These are phyloP conservation scores for Peromyscus californicus DNA, from an alignment of 2,113 vertebrate species.

Conservation along the genomic window DNA sequence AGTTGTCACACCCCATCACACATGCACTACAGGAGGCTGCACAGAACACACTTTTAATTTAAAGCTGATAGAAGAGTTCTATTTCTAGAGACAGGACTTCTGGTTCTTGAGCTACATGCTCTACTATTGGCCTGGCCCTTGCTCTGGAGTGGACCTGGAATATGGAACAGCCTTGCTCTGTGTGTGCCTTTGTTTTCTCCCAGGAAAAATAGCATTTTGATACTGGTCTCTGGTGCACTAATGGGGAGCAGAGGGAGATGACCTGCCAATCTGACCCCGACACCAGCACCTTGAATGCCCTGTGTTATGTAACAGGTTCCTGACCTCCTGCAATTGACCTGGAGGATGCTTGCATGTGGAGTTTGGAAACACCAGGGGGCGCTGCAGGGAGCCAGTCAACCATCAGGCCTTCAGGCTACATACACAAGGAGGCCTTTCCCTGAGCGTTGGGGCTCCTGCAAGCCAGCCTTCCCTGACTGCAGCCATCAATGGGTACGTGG, in stretches of 20 bases:
- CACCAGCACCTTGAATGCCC: background rate
- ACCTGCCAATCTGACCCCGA: background rate
- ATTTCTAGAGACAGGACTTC: conserved; percentile 36
- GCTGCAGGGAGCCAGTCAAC: background rate
- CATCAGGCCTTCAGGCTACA: background rate
- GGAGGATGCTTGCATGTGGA: background rate
- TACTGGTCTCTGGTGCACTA: conserved; percentile 18
- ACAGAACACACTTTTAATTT: conserved; percentile 68
- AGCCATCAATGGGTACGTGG: background rate
- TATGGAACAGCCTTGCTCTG: background rate
- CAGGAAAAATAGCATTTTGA: background rate
- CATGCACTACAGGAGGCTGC: background rate
- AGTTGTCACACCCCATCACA: conserved; percentile 53
- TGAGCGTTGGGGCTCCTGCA: background rate
- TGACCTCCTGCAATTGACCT: background rate
- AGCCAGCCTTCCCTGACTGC: background rate
- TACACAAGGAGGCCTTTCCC: background rate
- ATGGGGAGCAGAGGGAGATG: background rate
- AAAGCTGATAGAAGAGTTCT: conserved; percentile 52
- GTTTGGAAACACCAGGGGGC: conserved; percentile 17
- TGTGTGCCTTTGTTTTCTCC: background rate
- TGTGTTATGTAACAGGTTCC: background rate
- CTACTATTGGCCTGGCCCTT: background rate
- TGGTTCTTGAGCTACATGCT: background rate
- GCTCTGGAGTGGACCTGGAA: background rate